Conservation (phyloP, 2,113 vertebrate species). For the Tonatia bakeri region DNA sequence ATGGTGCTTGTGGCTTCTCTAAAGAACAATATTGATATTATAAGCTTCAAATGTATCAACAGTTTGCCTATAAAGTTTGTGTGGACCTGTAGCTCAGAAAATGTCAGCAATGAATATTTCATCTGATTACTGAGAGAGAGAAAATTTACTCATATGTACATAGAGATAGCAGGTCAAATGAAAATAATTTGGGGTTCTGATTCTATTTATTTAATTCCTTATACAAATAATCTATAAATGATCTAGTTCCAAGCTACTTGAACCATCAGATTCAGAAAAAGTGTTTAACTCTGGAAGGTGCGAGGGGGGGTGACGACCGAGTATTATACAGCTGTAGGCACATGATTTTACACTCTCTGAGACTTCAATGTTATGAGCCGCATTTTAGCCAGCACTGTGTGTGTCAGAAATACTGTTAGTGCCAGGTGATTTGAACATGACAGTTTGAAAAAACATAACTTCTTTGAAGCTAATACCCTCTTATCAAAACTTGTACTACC, state of each 20-base stretch:
- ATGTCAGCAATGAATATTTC: neutral
- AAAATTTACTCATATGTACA: conserved; percentile 3
- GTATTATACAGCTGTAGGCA: neutral
- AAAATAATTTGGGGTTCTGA: neutral
- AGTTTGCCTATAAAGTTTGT: neutral
- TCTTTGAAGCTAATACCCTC: conserved; percentile 5
- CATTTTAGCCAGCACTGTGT: neutral
- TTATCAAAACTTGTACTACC: conserved; percentile 19
- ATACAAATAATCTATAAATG: conserved; percentile 9
- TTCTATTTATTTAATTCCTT: neutral
- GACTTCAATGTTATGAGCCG: conserved; percentile 22
- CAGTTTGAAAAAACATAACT: conserved; percentile 12
- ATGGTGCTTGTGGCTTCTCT: conserved; percentile 91
- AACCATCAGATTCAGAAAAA: conserved; percentile 15
- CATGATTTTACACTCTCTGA: conserved; percentile 21
- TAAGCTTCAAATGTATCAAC: neutral
- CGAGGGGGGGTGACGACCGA: neutral
- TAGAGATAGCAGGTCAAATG: neutral
- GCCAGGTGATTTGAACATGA: neutral
- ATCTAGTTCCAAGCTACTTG: neutral
- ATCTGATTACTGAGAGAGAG: neutral
- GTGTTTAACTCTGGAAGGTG: neutral
- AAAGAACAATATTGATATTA: conserved; percentile 62
- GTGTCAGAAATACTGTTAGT: conserved; percentile 27
- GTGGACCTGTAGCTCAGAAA: neutral